Conservation (phyloP, 2,888 invertebrate species). For the Leistus spinibarbis region DNA sequence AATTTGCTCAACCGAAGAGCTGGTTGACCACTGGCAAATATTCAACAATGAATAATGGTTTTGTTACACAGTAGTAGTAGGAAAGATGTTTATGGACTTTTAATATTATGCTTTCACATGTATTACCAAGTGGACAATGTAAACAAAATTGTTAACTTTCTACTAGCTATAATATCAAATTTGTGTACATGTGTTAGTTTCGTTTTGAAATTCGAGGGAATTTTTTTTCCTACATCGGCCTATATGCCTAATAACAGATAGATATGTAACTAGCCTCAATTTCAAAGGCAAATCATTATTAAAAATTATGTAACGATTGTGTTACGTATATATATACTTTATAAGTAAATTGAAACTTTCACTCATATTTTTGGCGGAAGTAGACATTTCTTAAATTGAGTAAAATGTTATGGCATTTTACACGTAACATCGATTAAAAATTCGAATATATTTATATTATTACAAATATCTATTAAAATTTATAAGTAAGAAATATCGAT, state of each 20-base stretch:
- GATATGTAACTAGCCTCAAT: neutral
- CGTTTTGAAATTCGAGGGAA: neutral
- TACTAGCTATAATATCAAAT: neutral
- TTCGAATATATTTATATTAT: too few species aligned
- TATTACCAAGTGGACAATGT: neutral
- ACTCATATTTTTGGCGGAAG: neutral
- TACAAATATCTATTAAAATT: too few species aligned
- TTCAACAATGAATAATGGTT: neutral
- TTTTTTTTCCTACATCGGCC: neutral
- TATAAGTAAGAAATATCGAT: too few species aligned
- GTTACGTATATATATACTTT: neutral
- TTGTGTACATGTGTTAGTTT: neutral
- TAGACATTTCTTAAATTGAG: neutral
- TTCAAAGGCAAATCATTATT: neutral
- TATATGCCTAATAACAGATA: neutral
- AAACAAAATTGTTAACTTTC: neutral
- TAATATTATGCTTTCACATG: neutral
- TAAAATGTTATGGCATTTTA: neutral
- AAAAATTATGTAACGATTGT: neutral
- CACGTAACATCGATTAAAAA: too few species aligned
- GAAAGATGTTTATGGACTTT: neutral
- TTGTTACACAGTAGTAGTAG: neutral
- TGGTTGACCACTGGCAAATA: neutral
- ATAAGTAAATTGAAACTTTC: neutral
- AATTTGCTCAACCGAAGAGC: neutral